Evolutionary conservation across 2,888 invertebrate species (phyloP).

Genomic region (Erebia palarica): DNA sequence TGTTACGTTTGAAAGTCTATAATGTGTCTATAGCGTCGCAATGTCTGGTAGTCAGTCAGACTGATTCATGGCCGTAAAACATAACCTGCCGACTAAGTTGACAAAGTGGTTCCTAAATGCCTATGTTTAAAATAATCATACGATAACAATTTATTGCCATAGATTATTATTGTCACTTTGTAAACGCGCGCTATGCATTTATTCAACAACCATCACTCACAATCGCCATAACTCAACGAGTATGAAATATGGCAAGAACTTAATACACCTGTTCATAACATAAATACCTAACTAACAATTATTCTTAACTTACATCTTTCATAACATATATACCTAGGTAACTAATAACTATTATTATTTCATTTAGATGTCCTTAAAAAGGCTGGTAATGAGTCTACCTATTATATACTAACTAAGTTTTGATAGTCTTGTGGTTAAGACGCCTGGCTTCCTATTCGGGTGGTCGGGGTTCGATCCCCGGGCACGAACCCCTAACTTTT

Average conservation of each 20-base stretch:
- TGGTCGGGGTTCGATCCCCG: too few relatives aligned
- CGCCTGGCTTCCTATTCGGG: too few relatives aligned
- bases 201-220: constrained; percentile 13
- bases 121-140: constrained; percentile 18
- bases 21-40: too few relatives aligned
- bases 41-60: too few relatives aligned
- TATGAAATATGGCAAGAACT: constrained; percentile 23
- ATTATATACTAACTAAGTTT: too few relatives aligned
- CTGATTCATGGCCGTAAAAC: not conserved
- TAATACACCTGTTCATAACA: constrained; percentile 16
- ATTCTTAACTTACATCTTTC: not conserved
- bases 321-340: too few relatives aligned
- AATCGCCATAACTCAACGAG: constrained; percentile 20
- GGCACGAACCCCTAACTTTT: too few relatives aligned
- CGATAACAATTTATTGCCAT: constrained; percentile 24
- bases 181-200: constrained; percentile 11
- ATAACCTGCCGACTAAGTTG: not conserved
- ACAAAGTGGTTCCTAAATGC: constrained; percentile 12
- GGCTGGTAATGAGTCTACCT: too few relatives aligned
- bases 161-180: constrained; percentile 22
- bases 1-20: too few relatives aligned
- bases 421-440: too few relatives aligned
- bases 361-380: too few relatives aligned
- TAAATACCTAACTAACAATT: constrained; percentile 8
- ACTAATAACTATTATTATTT: too few relatives aligned